Conservation (phyloP, 2,113 vertebrate genomes). For the Xenus cinereus region DNA sequence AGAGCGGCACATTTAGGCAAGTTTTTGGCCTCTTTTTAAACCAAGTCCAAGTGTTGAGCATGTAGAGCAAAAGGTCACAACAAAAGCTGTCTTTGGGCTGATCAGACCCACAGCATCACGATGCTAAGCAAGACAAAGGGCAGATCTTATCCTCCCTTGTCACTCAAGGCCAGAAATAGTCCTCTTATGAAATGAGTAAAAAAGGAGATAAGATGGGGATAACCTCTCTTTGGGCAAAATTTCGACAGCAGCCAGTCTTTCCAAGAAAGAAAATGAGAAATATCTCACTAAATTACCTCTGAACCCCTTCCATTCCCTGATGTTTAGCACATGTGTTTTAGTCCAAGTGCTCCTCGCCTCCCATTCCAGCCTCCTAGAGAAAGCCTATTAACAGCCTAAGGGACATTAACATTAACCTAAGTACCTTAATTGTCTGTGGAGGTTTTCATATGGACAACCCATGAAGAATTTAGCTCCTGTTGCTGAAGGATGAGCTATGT, state of each 20-base stretch:
- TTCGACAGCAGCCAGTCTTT: neutral
- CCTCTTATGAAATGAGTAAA: neutral
- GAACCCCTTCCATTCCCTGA: neutral
- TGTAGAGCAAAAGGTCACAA: neutral
- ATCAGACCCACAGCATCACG: accelerated
- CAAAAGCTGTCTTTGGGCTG: neutral
- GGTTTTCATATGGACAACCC: neutral
- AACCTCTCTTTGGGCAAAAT: neutral
- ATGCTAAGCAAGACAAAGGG: neutral
- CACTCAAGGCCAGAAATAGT: neutral
- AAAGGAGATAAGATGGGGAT: neutral
- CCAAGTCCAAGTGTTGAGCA: neutral
- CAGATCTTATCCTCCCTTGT: neutral
- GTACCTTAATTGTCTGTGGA: neutral
- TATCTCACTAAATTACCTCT: neutral
- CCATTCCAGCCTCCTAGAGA: accelerated
- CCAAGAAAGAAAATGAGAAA: neutral
- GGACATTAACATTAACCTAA: neutral
- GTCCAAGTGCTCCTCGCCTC: neutral
- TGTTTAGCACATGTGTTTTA: neutral
- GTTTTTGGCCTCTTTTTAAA: neutral
- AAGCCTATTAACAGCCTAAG: neutral
- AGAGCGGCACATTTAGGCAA: neutral
- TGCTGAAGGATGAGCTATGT: neutral
- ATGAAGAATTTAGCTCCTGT: neutral